A percentile compares a stretch with the other conserved stretches of the same genome.
These are phyloP conservation scores for Drosophila hawaiiensis DNA, from an alignment of 2,888 invertebrate species.

Conservation along the genomic window DNA sequence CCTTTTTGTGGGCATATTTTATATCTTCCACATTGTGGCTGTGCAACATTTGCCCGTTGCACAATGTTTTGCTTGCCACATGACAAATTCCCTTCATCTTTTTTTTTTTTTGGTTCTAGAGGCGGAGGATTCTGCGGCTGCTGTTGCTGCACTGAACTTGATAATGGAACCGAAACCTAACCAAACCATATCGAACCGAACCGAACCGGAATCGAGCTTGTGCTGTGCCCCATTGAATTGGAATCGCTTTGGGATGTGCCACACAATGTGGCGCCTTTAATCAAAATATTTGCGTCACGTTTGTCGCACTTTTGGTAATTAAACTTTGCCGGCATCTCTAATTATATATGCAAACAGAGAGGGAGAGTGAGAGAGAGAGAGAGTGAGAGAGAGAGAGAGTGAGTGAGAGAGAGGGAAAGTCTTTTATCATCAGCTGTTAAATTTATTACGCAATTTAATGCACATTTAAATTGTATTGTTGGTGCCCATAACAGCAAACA, in stretches of 20 bases:
- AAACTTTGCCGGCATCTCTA: slow-evolving; percentile 67
- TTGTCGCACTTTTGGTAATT: slow-evolving; percentile 70
- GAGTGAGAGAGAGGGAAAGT: background rate
- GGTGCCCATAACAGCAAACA: background rate
- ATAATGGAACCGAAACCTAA: slow-evolving; percentile 35
- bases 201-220: slow-evolving; percentile 3
- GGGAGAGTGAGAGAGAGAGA: background rate
- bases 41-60: slow-evolving; percentile 59
- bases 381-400: background rate
- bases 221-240: slow-evolving; percentile 42
- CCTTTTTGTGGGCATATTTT: slow-evolving; percentile 61
- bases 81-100: slow-evolving; percentile 55
- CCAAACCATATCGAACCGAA: background rate
- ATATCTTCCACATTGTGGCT: slow-evolving; percentile 43
- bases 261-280: slow-evolving; percentile 46
- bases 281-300: slow-evolving; percentile 62
- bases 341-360: slow-evolving; percentile 60
- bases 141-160: slow-evolving; percentile 36
- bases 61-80: slow-evolving; percentile 63
- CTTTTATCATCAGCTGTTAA: slow-evolving; percentile 16
- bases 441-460: slow-evolving; percentile 77
- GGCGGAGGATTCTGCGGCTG: background rate
- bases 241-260: slow-evolving; percentile 44
- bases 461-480: slow-evolving; percentile 55
- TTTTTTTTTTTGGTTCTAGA: background rate